A percentile compares a stretch with the other conserved stretches of the same genome.
phyloP scores from a whole-genome alignment of 2,113 vertebrate genomes.

The Coracopsis vasa region DNA sequence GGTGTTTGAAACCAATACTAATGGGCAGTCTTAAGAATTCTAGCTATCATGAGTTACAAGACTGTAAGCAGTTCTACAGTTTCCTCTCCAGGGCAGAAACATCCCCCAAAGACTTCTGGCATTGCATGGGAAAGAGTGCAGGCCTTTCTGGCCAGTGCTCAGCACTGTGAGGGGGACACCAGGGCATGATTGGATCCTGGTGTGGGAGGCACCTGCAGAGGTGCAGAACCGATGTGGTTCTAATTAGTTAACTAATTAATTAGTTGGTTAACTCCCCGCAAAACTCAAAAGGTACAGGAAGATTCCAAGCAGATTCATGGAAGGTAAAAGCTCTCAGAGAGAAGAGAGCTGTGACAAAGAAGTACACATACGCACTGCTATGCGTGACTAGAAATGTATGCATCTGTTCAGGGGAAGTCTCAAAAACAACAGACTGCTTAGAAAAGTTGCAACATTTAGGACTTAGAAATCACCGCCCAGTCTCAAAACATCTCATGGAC shows the following conservation, averaged over 20 bases:
- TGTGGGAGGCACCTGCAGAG: not conserved
- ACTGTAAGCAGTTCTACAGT: constrained; percentile 35
- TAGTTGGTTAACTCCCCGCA: not conserved
- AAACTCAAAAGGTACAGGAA: not conserved
- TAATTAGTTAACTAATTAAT: not conserved
- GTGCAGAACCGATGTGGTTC: not conserved
- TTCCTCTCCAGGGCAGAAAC: constrained; percentile 21
- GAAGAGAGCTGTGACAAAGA: not conserved
- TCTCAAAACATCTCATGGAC: constrained; percentile 2
- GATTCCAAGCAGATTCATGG: not conserved
- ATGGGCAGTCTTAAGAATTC: not conserved
- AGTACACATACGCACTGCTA: not conserved
- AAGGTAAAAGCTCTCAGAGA: not conserved
- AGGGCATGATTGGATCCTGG: accelerated
- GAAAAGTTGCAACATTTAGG: not conserved
- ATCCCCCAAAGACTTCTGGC: not conserved
- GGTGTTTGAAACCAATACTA: constrained; percentile 20
- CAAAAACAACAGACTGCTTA: not conserved
- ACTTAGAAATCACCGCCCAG: not conserved
- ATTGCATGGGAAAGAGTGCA: not conserved
- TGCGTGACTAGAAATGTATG: not conserved
- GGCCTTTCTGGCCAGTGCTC: not conserved
- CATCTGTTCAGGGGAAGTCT: not conserved
- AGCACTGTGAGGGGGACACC: not conserved
- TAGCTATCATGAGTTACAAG: not conserved